Conservation (phyloP, 2,888 invertebrate genomes). For the Watsonalla cultraria region DNA sequence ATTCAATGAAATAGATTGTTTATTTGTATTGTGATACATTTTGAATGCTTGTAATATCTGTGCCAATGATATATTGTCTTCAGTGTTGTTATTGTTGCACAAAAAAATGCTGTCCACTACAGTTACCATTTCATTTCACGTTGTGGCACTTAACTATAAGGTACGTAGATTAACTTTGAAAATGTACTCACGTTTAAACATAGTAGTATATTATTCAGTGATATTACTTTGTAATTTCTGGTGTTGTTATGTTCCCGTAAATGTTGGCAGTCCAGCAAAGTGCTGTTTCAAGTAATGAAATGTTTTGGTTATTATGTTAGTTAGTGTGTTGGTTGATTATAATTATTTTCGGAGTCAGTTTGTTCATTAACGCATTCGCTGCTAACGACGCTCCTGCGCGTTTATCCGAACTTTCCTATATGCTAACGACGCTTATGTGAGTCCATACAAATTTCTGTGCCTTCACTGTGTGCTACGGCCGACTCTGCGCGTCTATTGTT, state of each 20-base stretch:
- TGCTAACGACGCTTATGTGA: no score
- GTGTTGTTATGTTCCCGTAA: conserved; percentile 20
- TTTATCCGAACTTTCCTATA: no score
- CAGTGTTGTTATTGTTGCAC: conserved; percentile 32
- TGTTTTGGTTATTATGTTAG: conserved; percentile 16
- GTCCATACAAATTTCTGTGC: no score
- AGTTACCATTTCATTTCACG: conserved; percentile 59
- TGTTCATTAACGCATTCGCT: no score
- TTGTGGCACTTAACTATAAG: conserved; percentile 34
- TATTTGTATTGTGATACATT: conserved; percentile 4
- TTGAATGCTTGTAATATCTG: conserved; percentile 7
- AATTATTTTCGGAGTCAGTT: conserved; percentile 1
- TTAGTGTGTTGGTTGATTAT: conserved; percentile 17
- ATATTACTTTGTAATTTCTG: conserved; percentile 55
- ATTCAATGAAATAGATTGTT: conserved; percentile 6
- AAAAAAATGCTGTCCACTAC: conserved; percentile 41
- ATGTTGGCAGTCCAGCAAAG: conserved; percentile 22
- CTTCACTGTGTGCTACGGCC: no score
- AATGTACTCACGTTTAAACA: conserved; percentile 34
- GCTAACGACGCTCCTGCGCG: no score
- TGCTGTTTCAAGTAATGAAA: conserved; percentile 14
- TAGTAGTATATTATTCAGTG: conserved; percentile 51
- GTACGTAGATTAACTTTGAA: conserved; percentile 30
- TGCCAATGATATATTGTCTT: conserved; percentile 19
- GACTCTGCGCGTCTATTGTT: no score